Base-by-base conservation (phyloP, 53 echinoderm and acorn worm genomes). In the Mesocentrotus franciscanus region DNA sequence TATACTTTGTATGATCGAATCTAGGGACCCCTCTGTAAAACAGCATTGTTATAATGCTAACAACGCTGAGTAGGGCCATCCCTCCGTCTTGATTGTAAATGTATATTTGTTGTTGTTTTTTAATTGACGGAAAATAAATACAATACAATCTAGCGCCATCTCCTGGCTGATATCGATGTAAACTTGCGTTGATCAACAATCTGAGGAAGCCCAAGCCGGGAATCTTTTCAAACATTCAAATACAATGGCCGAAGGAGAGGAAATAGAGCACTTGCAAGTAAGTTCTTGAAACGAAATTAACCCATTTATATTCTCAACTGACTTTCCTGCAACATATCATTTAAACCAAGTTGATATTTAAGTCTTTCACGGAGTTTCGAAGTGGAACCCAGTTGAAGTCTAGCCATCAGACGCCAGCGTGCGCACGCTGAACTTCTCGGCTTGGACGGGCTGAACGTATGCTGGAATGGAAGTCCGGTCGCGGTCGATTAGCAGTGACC, bases 231-330 rank as follows among this genome's bases (percentile, higher is more conserved):
- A 71, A 74, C 32, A 30, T 11, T 30, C 68, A 24, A 11, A 30
- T 74, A 30, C 74, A 27, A 85, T 85, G 85, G 85, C 85, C 26
- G 85, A 85, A 85, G 85, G 85, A 20, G 85, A 85, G 56, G 85
- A 85, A 85, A 85, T 85, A 49, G 85, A 85, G 56, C 85, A 85
- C 12, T 56, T 85, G 24, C 49, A 85, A 56, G 85, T 85, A 85
- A 85, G 85, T 85, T 6, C 10, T 74, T 32, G 13, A 30, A 0
- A 74, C 1, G 9, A 9, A 74, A 29, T 10, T 8, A 68, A 68
- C 24, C 3, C 68, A 68, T 18, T 6, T 68, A 18, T 66, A 68
- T 22, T 68, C 20, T 68, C 0, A 24, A 68, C 8, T 68, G 24
- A 68, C 24, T 68, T 24, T 68, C 4, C 0, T 68, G 24, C 20